phyloP scores from a whole-genome alignment of 2,888 invertebrate species.

The Dastarcus helophoroides region DNA sequence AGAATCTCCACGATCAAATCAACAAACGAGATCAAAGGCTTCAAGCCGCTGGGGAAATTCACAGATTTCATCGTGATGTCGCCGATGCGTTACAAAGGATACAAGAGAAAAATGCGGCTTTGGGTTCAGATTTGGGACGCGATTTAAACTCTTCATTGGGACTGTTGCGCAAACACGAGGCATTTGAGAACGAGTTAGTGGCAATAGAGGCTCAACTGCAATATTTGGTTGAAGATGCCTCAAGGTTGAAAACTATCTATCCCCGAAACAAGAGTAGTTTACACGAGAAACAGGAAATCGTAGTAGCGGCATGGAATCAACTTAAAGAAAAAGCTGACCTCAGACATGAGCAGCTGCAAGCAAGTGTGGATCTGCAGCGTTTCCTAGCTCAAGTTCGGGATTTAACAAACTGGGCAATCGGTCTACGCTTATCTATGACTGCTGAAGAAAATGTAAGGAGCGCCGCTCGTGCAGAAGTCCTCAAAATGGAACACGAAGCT shows the following conservation, averaged over 20 bases:
- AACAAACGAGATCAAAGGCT: constrained; percentile 77
- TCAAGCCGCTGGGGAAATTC: constrained; percentile 92
- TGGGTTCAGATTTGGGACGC: constrained; percentile 66
- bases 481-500: constrained; percentile 73
- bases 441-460: constrained; percentile 74
- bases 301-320: constrained; percentile 78
- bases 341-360: constrained; percentile 68
- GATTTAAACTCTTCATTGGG: constrained; percentile 80
- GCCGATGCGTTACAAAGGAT: constrained; percentile 83
- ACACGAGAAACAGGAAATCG: constrained; percentile 36
- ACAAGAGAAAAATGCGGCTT: constrained; percentile 77
- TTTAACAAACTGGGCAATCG: constrained; percentile 77
- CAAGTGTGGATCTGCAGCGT: constrained; percentile 79
- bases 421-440: constrained; percentile 63
- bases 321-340: constrained; percentile 73
- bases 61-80: constrained; percentile 93
- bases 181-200: constrained; percentile 85
- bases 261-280: constrained; percentile 64
- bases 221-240: constrained; percentile 86
- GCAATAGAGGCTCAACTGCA: constrained; percentile 86
- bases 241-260: constrained; percentile 73
- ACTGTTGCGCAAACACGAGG: constrained; percentile 77
- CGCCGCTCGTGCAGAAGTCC: constrained; percentile 67
- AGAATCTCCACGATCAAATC: constrained; percentile 74
- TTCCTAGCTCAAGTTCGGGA: constrained; percentile 78